Conservation (phyloP, 2,888 invertebrate genomes). For the Tribolium freemani region DNA sequence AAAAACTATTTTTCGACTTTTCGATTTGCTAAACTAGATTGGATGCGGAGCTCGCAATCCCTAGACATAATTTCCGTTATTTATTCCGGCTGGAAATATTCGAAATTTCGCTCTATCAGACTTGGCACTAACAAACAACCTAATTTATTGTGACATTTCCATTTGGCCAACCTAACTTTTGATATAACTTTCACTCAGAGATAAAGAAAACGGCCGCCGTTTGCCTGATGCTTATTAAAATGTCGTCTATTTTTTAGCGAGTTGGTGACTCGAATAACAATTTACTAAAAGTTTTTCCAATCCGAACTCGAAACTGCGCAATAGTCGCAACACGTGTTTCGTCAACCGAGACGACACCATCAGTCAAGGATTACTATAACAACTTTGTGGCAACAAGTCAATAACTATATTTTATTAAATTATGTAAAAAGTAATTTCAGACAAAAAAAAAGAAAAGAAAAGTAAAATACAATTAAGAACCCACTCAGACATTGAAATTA, state of each 20-base stretch:
- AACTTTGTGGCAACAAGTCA: too few relatives aligned
- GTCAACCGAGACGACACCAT: too few relatives aligned
- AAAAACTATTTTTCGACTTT: background rate
- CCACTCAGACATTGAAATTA: too few relatives aligned
- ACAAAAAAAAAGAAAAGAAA: too few relatives aligned
- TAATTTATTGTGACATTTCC: constrained; percentile 60
- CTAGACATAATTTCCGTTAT: constrained; percentile 42
- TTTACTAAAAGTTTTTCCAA: constrained; percentile 15
- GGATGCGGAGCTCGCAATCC: background rate
- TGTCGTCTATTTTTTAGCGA: constrained; percentile 3
- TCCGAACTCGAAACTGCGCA: background rate
- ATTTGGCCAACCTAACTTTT: constrained; percentile 55
- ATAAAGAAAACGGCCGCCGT: constrained; percentile 29
- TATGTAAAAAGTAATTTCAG: too few relatives aligned
- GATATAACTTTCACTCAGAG: constrained; percentile 36
- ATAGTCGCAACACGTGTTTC: too few relatives aligned
- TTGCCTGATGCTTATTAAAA: constrained; percentile 36
- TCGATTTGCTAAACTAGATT: background rate
- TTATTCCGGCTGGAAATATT: constrained; percentile 51
- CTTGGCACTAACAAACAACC: constrained; percentile 55
- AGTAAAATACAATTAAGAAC: too few relatives aligned
- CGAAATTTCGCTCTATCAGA: constrained; percentile 48
- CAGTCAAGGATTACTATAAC: too few relatives aligned
- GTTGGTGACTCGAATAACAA: constrained; percentile 30
- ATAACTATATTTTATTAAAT: too few relatives aligned